A percentile compares a stretch with the other conserved stretches of the same genome.
Conservation (phyloP, 2,888 invertebrate genomes). For the Aricia artaxerxes region DNA sequence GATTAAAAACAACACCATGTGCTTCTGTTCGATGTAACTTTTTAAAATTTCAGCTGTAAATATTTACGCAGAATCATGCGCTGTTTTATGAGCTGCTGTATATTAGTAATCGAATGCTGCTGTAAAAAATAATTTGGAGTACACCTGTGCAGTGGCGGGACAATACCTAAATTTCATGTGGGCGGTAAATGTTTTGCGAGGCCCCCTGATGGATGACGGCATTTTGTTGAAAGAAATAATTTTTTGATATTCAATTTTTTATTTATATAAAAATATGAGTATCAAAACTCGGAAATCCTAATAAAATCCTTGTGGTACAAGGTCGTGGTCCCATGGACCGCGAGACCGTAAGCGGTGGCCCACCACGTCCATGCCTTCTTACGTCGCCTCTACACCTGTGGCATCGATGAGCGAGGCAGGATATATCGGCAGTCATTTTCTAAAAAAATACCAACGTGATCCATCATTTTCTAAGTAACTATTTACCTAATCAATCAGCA, state of each 20-base stretch:
- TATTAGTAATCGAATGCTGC: no score
- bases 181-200: no score
- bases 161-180: no score
- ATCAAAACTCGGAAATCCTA: no score
- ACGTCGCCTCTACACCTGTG: background rate
- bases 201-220: no score
- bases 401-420: background rate
- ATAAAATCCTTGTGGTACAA: no score
- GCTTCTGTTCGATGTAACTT: background rate
- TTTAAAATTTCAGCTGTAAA: constrained; percentile 2
- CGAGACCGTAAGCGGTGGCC: no score
- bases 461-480: constrained; percentile 2
- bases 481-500: background rate
- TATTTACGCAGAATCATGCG: constrained; percentile 11
- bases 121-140: constrained; percentile 13
- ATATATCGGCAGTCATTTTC: constrained; percentile 3
- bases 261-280: no score
- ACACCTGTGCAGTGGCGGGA: constrained; percentile 14
- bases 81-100: background rate
- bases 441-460: background rate
- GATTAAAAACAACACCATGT: constrained; percentile 22
- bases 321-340: no score
- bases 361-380: no score
- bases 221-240: no score
- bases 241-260: no score